phyloP scores from a whole-genome alignment of 2,888 invertebrate species.

The Drosophila mulleri region DNA sequence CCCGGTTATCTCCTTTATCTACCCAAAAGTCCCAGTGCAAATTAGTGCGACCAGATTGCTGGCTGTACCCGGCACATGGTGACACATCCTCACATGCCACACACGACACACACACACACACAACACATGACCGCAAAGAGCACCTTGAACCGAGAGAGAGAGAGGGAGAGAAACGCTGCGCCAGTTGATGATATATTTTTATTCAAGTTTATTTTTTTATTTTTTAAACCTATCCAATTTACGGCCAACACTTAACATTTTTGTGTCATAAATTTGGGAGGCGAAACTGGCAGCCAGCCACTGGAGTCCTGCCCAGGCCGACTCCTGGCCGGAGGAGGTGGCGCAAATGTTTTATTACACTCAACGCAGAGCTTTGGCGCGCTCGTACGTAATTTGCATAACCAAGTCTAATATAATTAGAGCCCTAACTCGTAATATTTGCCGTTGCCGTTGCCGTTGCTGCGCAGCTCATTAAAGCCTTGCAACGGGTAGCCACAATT shows the following conservation, averaged over 20 bases:
- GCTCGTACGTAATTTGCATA: constrained; percentile 52
- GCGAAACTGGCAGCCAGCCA: constrained; percentile 5
- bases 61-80: not conserved
- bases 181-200: constrained; percentile 64
- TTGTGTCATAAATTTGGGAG: constrained; percentile 54
- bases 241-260: constrained; percentile 46
- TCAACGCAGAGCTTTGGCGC: not conserved
- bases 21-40: constrained; percentile 17
- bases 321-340: not conserved
- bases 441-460: too few relatives aligned
- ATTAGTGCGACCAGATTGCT: constrained; percentile 21
- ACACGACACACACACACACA: too few relatives aligned
- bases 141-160: not conserved
- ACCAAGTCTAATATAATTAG: constrained; percentile 57
- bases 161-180: not conserved
- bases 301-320: not conserved
- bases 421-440: constrained; percentile 32
- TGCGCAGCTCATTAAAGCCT: constrained; percentile 16
- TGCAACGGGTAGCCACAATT: not conserved
- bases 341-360: constrained; percentile 45
- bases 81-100: constrained; percentile 32
- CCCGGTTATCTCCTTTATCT: constrained; percentile 45
- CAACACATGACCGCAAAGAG: constrained; percentile 7
- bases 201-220: constrained; percentile 25
- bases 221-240: constrained; percentile 49